These are phyloP conservation scores for Scophthalmus maximus DNA, from an alignment of 2,113 vertebrate species.

Conservation along the genomic window DNA sequence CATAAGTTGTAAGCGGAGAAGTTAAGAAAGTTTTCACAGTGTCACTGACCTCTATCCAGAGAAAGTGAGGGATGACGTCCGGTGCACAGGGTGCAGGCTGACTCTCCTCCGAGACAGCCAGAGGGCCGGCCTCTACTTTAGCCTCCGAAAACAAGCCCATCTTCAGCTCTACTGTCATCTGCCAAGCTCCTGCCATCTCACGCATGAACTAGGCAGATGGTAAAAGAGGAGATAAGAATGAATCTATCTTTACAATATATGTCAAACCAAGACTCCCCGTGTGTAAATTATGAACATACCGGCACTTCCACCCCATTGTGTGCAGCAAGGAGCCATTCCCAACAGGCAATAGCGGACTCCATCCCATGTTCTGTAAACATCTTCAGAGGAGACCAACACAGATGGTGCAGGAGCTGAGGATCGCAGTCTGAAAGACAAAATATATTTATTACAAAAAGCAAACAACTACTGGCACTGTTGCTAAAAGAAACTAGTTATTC, in stretches of 20 bases:
- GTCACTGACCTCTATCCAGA: constrained; percentile 93
- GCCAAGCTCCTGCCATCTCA: constrained; percentile 98
- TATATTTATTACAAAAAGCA: background rate
- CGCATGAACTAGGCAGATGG: constrained; percentile 89
- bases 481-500: background rate
- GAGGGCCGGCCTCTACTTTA: constrained; percentile 90
- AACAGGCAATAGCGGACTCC: constrained; percentile 96
- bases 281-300: constrained; percentile 78
- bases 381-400: constrained; percentile 94
- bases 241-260: background rate
- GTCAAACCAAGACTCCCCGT: background rate
- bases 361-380: constrained; percentile 97
- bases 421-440: constrained; percentile 86
- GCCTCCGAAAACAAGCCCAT: constrained; percentile 92
- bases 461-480: background rate
- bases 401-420: constrained; percentile 92
- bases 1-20: too few species aligned
- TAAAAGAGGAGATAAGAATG: background rate
- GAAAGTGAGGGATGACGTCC: constrained; percentile 92
- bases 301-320: constrained; percentile 94
- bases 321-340: constrained; percentile 97
- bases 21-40: background rate
- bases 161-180: constrained; percentile 96
- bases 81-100: constrained; percentile 92
- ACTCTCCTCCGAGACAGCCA: constrained; percentile 95